These are phyloP conservation scores for Drosophila simulans DNA, from an alignment of 1,140 invertebrate genomes.

Conservation along the genomic window DNA sequence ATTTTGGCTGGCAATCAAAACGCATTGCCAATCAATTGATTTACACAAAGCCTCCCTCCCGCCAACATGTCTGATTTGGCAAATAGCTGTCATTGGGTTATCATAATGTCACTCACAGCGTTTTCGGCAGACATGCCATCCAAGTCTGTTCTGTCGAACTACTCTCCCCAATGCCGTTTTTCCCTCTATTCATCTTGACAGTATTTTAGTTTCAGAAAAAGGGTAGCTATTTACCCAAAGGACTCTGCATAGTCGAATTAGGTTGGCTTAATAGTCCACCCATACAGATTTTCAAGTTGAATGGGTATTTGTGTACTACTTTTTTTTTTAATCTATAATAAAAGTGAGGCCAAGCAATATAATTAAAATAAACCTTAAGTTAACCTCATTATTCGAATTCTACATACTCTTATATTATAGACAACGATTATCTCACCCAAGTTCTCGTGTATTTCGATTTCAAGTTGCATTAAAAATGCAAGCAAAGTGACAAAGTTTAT, in stretches of 20 bases:
- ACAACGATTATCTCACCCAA: background rate
- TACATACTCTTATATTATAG: too few species aligned
- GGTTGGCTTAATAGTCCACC: background rate
- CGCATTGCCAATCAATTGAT: slow-evolving; percentile 80
- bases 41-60: slow-evolving; percentile 52
- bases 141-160: slow-evolving; percentile 32
- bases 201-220: background rate
- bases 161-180: background rate
- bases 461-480: slow-evolving; percentile 17
- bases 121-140: slow-evolving; percentile 41
- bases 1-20: slow-evolving; percentile 76
- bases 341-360: too few species aligned
- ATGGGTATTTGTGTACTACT: too few species aligned
- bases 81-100: slow-evolving; percentile 73
- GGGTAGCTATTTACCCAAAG: background rate
- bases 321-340: too few species aligned
- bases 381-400: too few species aligned
- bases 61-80: slow-evolving; percentile 64
- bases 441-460: slow-evolving; percentile 6
- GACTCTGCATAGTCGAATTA: background rate
- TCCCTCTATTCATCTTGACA: background rate
- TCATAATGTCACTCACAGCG: slow-evolving; percentile 63
- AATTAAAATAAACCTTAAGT: too few species aligned
- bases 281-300: too few species aligned
- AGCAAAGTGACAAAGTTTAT: slow-evolving; percentile 4